Evolutionary conservation across 1,140 invertebrate species (phyloP).

Genomic region (Probaryconus sp.): DNA sequence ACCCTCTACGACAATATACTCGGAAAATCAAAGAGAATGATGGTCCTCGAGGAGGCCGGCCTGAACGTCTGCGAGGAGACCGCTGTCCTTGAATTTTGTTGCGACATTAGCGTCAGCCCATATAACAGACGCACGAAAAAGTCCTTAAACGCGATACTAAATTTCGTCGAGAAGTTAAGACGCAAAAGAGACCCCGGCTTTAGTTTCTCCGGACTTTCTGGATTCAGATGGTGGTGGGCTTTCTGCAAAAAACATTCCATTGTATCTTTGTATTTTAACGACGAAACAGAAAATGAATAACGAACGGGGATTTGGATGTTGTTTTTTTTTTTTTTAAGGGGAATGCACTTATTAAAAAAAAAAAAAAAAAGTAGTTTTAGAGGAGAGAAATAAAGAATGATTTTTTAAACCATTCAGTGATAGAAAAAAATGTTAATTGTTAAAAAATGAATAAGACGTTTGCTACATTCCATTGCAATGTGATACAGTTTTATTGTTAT

Average conservation of each 20-base stretch:
- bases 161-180: constrained; percentile 82
- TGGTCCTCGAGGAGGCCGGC: constrained; percentile 84
- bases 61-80: constrained; percentile 82
- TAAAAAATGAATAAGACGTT: too few relatives aligned
- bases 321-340: too few relatives aligned
- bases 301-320: neutral
- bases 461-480: too few relatives aligned
- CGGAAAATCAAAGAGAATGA: constrained; percentile 87
- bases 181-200: constrained; percentile 82
- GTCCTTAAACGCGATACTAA: constrained; percentile 82
- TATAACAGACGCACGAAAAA: constrained; percentile 86
- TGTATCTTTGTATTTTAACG: constrained; percentile 82
- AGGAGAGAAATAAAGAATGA: constrained; percentile 3
- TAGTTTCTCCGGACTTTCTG: constrained; percentile 82
- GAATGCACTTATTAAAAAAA: constrained; percentile 26
- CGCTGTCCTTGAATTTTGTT: constrained; percentile 85
- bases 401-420: too few relatives aligned
- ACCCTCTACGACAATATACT: constrained; percentile 89
- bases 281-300: constrained; percentile 75
- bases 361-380: constrained; percentile 6
- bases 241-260: constrained; percentile 89
- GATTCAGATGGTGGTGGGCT: constrained; percentile 89
- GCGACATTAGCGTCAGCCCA: constrained; percentile 84
- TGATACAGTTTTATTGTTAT: too few relatives aligned
- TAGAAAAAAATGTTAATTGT: too few relatives aligned